Evolutionary conservation across 2,888 invertebrate species (phyloP), one percentile per base, ranked within the genome.

Genomic region (Nomada hirtipes): DNA sequence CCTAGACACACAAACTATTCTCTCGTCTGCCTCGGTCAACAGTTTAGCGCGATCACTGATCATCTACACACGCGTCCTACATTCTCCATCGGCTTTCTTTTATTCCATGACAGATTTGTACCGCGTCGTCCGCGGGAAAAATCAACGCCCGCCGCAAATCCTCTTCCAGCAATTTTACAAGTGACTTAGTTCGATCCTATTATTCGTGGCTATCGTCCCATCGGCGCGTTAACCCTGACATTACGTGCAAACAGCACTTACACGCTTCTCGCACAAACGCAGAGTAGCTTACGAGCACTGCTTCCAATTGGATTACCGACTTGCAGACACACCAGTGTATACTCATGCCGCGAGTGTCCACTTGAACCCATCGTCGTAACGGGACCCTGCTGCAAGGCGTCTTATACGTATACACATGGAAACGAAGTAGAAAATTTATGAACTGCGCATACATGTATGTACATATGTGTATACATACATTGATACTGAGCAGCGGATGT

Each of bases 221-320:
- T 72, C 71, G 75, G 77, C 52, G 67, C 74, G 79, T 86, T 86
- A 78, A 83, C 81, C 71, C 61, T 77, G 50, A 65, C 76, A 72
- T 81, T 78, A 84, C 81, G 76, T 50, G 67, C 78, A 75, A 82
- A 78, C 75, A 81, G 85, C 83, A 79, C 83, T 85, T 77, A 57
- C 60, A 83, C 82, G 72, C 73, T 70, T 68, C 68, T 75, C 75
- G 75, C 52, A 67, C 67, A 53, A 29, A 60, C 57, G 36, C 47
- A 26, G 44, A 61, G 69, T 64, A 72, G 71, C 76, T 74, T 74
- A 79, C 83, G 70, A 78, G 79, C 82, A 36, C 74, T 76, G 52
- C 82, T 85, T 72, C 79, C 83, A 86, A 88, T 88, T 88, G 87
- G 86, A 88, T 88, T 87, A 88, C 76, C 57, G 79, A 81, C 77